Evolutionary conservation across 1,140 invertebrate species (phyloP), one percentile per base, ranked within the genome.

Genomic region (Achatina immaculata): DNA sequence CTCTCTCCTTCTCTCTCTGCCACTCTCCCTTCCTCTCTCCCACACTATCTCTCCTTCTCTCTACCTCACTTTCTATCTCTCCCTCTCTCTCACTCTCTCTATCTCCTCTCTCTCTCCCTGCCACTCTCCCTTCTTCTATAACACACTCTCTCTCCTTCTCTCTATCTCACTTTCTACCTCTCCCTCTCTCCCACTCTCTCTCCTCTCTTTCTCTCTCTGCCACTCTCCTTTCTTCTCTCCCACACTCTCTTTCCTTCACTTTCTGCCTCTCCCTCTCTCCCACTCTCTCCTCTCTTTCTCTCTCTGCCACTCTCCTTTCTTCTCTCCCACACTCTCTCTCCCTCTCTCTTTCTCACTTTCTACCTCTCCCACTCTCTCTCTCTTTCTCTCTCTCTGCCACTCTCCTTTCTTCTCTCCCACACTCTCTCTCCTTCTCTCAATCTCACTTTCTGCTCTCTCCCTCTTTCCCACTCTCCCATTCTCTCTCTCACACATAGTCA

Each of bases 1-100:
- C 73, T 75, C 48, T 75, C 73, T 55, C 73, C 55, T 45, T 75
- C 73, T 75, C 73, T 75, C 48, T 75, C 73, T 75, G 28, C 55
- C 73, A 55, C 73, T 75, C 48, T 55, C 45, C 34, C 48, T 75
- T 31, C 55, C n/a, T 75, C 73, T 75, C 31, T 42, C 69, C 43
- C 14, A 42, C 14, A 42, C 16, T 42, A 7, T 73, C n/a, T 31
- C 34, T 34, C 28, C 6, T 40, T 43, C 34, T 65, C 48, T 66
- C 34, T 77, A 28, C 42, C 38, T 62, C 6, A 14, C 9, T 42
- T 21, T 77, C 1, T 65, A 1, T 75, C 31, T 40, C 73, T 51
- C 28, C 7, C 43, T 75, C 14, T 75, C 0, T 77, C 38, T 66
- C 45, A 6, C 75, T 62, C 31, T 77, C 9, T 66, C 36, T 66